Base-by-base conservation (phyloP, 1,140 invertebrate genomes). In the Drosophila malerkotliana region DNA sequence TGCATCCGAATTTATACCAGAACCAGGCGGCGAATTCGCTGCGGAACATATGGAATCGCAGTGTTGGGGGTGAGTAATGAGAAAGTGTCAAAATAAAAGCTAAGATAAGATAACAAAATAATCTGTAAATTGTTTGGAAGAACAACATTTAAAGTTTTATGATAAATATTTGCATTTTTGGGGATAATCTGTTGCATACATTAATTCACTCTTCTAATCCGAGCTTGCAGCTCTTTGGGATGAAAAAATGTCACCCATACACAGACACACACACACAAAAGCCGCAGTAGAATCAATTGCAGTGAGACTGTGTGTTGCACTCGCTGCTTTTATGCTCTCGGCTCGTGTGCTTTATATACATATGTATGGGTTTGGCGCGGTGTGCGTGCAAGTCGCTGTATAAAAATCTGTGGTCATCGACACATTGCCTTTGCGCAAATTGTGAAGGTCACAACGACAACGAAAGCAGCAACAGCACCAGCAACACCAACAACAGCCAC, bases 371-470 rank as follows among this genome's bases (percentile, higher is more conserved):
- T 66, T 39, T 60, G 32, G 28, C 18, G 30, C 37, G 71, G 59
- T 68, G 53, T 87, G 52, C 75, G 71, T 76, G 75, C 47, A 75
- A 60, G 67, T 69, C 60, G 60, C 74, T 72, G 84, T 84, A 84
- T 90, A 90, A 90, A 76, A 91, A 91, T 90, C 84, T 88, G 90
- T 92, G 91, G 91, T 92, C 91, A 92, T 92, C 91, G 91, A 92
- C 91, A 92, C 91, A 92, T 92, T 92, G 91, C 91, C 91, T 92
- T 92, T 92, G 91, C 91, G 85, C 91, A 87, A 91, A 92, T 91
- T 91, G 78, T 92, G 91, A 92, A 92, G 91, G 91, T 92, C 91
- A 92, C 90, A 92, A 92, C 87, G 78, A 90, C 82, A 90, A 69
- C 77, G 76, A 84, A 69, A 90, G 62, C 63, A 47, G 41, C 55